A percentile compares a stretch with the other conserved stretches of the same genome.
Evolutionary conservation across 2,113 vertebrate species (phyloP).

Genomic region (Tetrao urogallus): DNA sequence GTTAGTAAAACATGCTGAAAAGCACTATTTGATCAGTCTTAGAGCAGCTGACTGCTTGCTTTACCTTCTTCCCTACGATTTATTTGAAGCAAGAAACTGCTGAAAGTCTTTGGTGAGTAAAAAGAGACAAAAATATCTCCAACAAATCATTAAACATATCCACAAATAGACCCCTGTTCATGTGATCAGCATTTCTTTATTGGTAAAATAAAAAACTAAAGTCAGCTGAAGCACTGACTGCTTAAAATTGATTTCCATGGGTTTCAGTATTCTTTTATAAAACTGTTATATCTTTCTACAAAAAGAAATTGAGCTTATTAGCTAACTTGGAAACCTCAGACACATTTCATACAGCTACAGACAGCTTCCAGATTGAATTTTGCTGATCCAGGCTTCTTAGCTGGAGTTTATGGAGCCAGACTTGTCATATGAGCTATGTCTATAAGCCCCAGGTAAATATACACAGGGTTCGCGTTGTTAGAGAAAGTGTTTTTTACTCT

Average conservation of each 20-base stretch:
- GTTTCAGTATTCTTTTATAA: neutral
- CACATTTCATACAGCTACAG: constrained; percentile 52
- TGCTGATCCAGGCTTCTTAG: constrained; percentile 51
- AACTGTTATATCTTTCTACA: constrained; percentile 20
- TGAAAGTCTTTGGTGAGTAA: constrained; percentile 12
- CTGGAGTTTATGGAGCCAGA: constrained; percentile 56
- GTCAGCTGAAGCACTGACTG: neutral
- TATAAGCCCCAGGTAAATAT: constrained; percentile 70
- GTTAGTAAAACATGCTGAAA: constrained; percentile 41
- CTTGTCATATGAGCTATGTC: constrained; percentile 66
- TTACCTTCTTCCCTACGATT: constrained; percentile 6
- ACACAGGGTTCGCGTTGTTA: constrained; percentile 44
- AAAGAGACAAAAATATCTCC: neutral
- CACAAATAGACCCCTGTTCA: neutral
- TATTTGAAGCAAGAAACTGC: constrained; percentile 1
- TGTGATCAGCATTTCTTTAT: neutral
- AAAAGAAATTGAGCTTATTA: constrained; percentile 33
- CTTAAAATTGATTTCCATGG: constrained; percentile 19
- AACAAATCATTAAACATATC: neutral
- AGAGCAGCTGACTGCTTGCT: constrained; percentile 7
- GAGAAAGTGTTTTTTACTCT: constrained; percentile 54
- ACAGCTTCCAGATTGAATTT: constrained; percentile 61
- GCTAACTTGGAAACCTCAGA: constrained; percentile 40
- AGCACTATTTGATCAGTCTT: neutral
- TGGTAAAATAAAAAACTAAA: neutral